A percentile compares a stretch with the other conserved stretches of the same genome.
phyloP scores from a whole-genome alignment of 2,113 vertebrate genomes.

The Felis chaus region DNA sequence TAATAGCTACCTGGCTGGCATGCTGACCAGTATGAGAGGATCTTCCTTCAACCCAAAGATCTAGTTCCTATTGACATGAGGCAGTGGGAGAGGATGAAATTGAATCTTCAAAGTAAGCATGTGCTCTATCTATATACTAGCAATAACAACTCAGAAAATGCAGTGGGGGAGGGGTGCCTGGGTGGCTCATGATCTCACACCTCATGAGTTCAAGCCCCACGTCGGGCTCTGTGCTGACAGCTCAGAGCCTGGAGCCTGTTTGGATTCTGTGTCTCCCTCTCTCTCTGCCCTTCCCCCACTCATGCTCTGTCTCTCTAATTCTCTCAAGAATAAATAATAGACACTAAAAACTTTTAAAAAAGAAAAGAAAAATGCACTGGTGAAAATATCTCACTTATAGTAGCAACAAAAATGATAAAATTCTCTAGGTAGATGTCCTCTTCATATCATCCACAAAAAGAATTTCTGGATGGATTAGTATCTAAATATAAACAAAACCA shows the following conservation, averaged over 20 bases:
- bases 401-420: background rate
- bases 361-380: background rate
- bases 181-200: too few species aligned
- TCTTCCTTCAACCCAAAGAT: background rate
- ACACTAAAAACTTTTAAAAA: too few species aligned
- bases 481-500: background rate
- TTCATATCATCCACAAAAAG: conserved; percentile 4
- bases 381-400: background rate
- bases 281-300: too few species aligned
- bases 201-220: too few species aligned
- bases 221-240: too few species aligned
- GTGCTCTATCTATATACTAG: background rate
- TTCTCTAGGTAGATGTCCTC: background rate
- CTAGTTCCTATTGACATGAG: background rate
- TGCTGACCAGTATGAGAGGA: background rate
- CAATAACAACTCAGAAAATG: background rate
- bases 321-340: too few species aligned
- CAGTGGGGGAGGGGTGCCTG: background rate
- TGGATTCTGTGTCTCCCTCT: too few species aligned
- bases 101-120: background rate
- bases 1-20: background rate
- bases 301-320: too few species aligned
- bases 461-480: conserved; percentile 35
- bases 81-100: background rate
- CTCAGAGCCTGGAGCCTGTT: too few species aligned